Conservation (phyloP, 2,888 invertebrate genomes). For the Monochamus alternatus region DNA sequence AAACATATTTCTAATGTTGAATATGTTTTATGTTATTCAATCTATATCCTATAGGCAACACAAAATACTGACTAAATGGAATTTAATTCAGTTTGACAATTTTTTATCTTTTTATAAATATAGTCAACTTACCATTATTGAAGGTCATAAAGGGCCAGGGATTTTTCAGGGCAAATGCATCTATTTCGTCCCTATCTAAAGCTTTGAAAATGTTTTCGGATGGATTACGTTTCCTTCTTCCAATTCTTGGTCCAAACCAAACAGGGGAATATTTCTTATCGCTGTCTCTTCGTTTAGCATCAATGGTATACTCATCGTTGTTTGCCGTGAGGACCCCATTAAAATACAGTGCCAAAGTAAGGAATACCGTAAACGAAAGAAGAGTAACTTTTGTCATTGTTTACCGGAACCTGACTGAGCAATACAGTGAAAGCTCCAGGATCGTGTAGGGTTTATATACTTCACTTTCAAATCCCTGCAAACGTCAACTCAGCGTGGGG, state of each 20-base stretch:
- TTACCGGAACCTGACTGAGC: constrained; percentile 26
- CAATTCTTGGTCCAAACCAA: constrained; percentile 74
- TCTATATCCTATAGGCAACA: too few relatives aligned
- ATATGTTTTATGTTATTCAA: too few relatives aligned
- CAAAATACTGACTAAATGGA: too few relatives aligned
- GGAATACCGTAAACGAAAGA: constrained; percentile 31
- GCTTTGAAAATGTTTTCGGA: constrained; percentile 58
- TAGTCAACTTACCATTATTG: constrained; percentile 60
- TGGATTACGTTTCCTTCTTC: constrained; percentile 69
- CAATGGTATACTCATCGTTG: constrained; percentile 30
- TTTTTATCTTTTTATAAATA: too few relatives aligned
- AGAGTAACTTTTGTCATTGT: constrained; percentile 42
- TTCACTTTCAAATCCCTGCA: constrained; percentile 43
- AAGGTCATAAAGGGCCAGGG: constrained; percentile 68
- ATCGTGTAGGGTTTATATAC: constrained; percentile 42
- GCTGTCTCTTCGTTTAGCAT: constrained; percentile 36
- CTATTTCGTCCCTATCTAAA: constrained; percentile 60
- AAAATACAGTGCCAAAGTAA: constrained; percentile 40
- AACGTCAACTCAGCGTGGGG: constrained; percentile 53
- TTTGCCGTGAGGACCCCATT: constrained; percentile 22
- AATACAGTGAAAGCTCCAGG: constrained; percentile 19
- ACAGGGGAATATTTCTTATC: constrained; percentile 59
- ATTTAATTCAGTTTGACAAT: too few relatives aligned
- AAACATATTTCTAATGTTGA: too few relatives aligned
- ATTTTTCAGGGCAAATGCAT: constrained; percentile 66